Evolutionary conservation across 2,888 invertebrate genomes (phyloP).

Genomic region (Caenorhabditis auriculariae): DNA sequence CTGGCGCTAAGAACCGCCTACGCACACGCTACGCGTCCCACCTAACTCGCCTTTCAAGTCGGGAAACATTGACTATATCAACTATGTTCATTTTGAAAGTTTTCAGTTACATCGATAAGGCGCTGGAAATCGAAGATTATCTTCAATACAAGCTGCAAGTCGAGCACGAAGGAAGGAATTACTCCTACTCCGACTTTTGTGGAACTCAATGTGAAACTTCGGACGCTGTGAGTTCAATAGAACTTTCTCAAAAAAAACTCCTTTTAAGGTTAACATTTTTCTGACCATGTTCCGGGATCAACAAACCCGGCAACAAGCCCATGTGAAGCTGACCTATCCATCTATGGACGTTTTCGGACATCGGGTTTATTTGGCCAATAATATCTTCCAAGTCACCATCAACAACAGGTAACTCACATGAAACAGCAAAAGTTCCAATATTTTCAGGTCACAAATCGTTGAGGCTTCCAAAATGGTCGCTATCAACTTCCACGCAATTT

Average conservation of each 20-base stretch:
- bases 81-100: neutral
- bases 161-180: constrained; percentile 44
- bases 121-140: constrained; percentile 60
- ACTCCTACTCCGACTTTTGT: constrained; percentile 61
- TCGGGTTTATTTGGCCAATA: constrained; percentile 61
- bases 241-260: neutral
- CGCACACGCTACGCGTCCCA: too few species aligned
- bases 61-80: too few species aligned
- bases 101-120: constrained; percentile 58
- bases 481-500: constrained; percentile 63
- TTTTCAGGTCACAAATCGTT: constrained; percentile 51
- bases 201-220: constrained; percentile 63
- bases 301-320: constrained; percentile 40
- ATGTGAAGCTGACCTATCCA: constrained; percentile 61
- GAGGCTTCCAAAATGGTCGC: constrained; percentile 55
- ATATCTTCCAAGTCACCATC: constrained; percentile 58
- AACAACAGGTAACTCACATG: constrained; percentile 46
- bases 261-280: constrained; percentile 50
- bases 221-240: constrained; percentile 48
- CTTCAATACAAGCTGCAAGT: constrained; percentile 61
- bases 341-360: constrained; percentile 63
- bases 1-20: too few species aligned
- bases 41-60: too few species aligned
- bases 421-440: neutral
- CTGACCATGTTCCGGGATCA: constrained; percentile 60